Evolutionary conservation across 2,888 invertebrate species (phyloP).

Genomic region (Galerucella pusilla): DNA sequence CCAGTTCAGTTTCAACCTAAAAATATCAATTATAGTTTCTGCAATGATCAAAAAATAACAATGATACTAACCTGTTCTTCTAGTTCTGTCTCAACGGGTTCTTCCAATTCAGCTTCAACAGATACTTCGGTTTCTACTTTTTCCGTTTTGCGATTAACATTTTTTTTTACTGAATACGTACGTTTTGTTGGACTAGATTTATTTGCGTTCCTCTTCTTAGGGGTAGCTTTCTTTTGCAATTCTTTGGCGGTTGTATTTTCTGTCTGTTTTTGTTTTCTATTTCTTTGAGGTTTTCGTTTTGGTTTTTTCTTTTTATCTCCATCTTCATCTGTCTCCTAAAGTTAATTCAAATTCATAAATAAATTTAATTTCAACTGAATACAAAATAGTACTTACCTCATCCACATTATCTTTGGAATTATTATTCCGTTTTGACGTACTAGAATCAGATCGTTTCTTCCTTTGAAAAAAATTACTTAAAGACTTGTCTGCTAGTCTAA

Average conservation of each 20-base stretch:
- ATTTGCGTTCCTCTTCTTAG: constrained; percentile 29
- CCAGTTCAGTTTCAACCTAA: constrained; percentile 18
- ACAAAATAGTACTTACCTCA: constrained; percentile 51
- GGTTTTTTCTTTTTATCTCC: constrained; percentile 51
- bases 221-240: constrained; percentile 20
- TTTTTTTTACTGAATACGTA: constrained; percentile 43
- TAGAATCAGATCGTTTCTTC: constrained; percentile 57
- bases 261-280: constrained; percentile 37
- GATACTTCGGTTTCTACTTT: constrained; percentile 13
- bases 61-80: constrained; percentile 29
- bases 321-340: constrained; percentile 59
- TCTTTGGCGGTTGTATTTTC: constrained; percentile 25
- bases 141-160: constrained; percentile 32
- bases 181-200: constrained; percentile 44
- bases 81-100: constrained; percentile 29
- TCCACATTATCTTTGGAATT: constrained; percentile 58
- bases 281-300: constrained; percentile 47
- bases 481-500: constrained; percentile 62
- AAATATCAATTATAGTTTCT: background rate
- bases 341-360: no score
- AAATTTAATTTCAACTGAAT: background rate
- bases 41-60: background rate
- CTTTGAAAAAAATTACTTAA: constrained; percentile 39
- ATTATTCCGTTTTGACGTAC: constrained; percentile 56
- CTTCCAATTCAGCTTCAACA: constrained; percentile 19